Percentiles rank a stretch among this genome's conserved stretches.
Conservation (phyloP, 2,113 vertebrate species). For the Prionailurus bengalensis region DNA sequence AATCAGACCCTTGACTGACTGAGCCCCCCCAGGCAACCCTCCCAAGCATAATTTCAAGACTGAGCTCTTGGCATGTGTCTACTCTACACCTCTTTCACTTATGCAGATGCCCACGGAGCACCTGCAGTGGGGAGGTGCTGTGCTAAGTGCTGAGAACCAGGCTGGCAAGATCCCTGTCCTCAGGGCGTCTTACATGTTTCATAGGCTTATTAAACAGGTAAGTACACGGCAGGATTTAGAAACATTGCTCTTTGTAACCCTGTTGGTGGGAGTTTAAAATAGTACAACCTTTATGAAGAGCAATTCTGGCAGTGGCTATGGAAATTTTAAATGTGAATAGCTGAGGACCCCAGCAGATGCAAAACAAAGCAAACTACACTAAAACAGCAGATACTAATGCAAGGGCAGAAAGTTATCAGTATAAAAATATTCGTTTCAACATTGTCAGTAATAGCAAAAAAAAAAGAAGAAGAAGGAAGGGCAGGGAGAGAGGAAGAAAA, state of each 20-base stretch:
- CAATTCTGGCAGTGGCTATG: not conserved
- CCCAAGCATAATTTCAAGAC: not conserved
- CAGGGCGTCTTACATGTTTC: not conserved
- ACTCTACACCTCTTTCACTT: not conserved
- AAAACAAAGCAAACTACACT: slow-evolving; percentile 1
- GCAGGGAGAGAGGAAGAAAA: no score
- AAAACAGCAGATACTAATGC: slow-evolving; percentile 29
- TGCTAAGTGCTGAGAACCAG: not conserved
- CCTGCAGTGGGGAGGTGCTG: not conserved
- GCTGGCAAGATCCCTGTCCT: not conserved
- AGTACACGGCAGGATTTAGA: not conserved
- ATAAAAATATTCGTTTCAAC: not conserved
- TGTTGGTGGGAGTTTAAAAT: slow-evolving; percentile 58
- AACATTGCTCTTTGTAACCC: not conserved
- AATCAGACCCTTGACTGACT: no score
- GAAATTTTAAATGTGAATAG: slow-evolving; percentile 24
- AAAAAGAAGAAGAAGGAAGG: not conserved
- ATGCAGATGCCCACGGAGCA: not conserved
- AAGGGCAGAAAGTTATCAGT: not conserved
- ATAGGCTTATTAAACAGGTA: not conserved
- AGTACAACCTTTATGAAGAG: slow-evolving; percentile 50
- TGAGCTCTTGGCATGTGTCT: not conserved
- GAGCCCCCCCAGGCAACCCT: no score
- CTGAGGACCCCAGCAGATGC: not conserved
- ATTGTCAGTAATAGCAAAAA: not conserved